Conservation (phyloP, 2,797 vertebrate genomes). For the Bovichtus variegatus region DNA sequence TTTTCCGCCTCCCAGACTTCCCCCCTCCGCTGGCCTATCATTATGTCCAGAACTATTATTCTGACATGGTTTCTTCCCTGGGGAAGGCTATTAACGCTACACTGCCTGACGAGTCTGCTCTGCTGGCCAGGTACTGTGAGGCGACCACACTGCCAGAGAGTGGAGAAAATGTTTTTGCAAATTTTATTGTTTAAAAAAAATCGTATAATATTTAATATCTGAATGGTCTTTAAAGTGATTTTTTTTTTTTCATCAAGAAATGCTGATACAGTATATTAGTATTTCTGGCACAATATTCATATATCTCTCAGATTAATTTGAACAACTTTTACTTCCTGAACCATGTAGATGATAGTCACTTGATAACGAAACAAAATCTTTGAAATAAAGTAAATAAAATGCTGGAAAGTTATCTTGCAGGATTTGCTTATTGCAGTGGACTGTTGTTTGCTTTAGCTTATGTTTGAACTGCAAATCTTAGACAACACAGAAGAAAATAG, state of each 20-base stretch:
- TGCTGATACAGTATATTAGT: not conserved
- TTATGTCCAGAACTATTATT: conserved; percentile 91
- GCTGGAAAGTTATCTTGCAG: not conserved
- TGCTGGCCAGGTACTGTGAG: conserved; percentile 88
- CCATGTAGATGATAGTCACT: not conserved
- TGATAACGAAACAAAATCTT: not conserved
- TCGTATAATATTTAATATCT: not conserved
- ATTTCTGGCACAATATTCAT: not conserved
- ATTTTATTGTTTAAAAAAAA: not conserved
- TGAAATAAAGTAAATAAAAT: not conserved
- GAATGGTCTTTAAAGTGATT: not conserved
- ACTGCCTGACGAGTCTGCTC: conserved; percentile 85
- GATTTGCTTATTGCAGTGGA: not conserved
- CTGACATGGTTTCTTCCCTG: conserved; percentile 87
- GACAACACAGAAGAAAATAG: not conserved
- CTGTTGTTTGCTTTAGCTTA: not conserved
- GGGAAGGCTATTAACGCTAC: conserved; percentile 86
- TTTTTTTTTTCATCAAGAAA: not conserved
- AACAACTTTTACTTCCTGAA: not conserved
- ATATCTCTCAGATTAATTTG: not conserved
- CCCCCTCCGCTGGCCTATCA: conserved; percentile 91
- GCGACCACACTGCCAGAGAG: not conserved
- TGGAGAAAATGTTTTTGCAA: not conserved
- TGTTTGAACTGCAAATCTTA: not conserved
- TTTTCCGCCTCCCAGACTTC: conserved; percentile 93